phyloP scores from a whole-genome alignment of 2,797 vertebrate species.

The Lacerta agilis region DNA sequence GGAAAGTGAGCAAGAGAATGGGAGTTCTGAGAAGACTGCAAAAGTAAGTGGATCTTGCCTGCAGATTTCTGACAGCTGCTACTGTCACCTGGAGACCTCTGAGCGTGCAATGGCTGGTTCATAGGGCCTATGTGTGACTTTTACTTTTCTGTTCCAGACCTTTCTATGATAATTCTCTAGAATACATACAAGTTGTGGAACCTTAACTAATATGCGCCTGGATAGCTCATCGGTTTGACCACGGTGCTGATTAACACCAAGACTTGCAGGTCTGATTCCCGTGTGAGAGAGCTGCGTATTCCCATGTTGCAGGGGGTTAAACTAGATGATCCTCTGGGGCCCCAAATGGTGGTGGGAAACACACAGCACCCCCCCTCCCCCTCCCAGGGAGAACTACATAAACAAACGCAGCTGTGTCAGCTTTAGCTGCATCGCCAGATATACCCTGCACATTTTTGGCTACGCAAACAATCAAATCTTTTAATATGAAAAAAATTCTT shows the following conservation, averaged over 20 bases:
- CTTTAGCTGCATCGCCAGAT: background rate
- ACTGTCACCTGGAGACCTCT: background rate
- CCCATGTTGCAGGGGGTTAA: no score
- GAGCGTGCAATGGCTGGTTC: no score
- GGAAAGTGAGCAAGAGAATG: background rate
- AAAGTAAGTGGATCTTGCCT: background rate
- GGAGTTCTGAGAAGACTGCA: background rate
- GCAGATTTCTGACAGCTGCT: background rate
- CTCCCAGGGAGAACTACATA: background rate
- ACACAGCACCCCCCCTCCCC: background rate
- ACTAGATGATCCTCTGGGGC: no score
- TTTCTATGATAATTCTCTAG: background rate
- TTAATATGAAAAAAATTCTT: constrained; percentile 4
- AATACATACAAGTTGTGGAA: no score
- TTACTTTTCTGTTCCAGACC: background rate
- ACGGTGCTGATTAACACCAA: no score
- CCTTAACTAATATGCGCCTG: background rate
- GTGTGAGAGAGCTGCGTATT: no score
- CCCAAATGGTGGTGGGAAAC: no score
- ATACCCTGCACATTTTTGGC: background rate
- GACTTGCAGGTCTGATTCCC: no score
- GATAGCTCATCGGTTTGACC: no score
- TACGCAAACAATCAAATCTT: background rate
- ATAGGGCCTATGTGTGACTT: no score
- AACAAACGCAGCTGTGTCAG: background rate